Evolutionary conservation across 2,797 vertebrate genomes (phyloP).

Genomic region (Valencia hispanica): DNA sequence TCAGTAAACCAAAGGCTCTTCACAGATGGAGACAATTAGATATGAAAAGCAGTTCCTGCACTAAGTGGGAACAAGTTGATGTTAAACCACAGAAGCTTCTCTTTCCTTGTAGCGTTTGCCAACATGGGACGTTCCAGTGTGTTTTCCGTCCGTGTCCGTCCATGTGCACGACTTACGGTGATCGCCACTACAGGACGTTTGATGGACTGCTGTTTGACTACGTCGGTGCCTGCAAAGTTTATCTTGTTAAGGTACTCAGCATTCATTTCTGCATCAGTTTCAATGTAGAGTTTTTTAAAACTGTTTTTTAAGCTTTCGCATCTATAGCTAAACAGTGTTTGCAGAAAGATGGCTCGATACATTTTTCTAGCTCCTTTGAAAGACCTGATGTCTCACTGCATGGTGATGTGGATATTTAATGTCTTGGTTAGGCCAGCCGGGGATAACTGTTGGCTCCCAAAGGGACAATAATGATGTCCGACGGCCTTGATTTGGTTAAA

Average conservation of each 20-base stretch:
- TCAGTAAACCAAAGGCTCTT: slow-evolving; percentile 43
- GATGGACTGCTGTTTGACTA: slow-evolving; percentile 95
- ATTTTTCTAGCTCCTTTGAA: neutral
- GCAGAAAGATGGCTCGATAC: neutral
- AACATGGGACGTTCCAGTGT: slow-evolving; percentile 91
- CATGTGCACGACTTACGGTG: slow-evolving; percentile 92
- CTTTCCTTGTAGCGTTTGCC: slow-evolving; percentile 88
- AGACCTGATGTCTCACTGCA: neutral
- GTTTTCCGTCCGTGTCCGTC: slow-evolving; percentile 89
- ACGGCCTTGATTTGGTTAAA: too few species aligned
- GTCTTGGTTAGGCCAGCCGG: neutral
- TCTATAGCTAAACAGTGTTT: too few species aligned
- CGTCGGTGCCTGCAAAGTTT: slow-evolving; percentile 90
- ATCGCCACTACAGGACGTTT: slow-evolving; percentile 94
- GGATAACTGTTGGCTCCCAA: too few species aligned
- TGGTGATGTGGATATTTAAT: neutral
- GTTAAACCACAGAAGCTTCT: slow-evolving; percentile 49
- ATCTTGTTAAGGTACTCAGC: slow-evolving; percentile 88
- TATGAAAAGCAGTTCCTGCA: slow-evolving; percentile 32
- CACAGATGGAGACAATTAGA: slow-evolving; percentile 58
- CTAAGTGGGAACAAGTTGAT: slow-evolving; percentile 68
- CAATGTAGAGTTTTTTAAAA: too few species aligned
- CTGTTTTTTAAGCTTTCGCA: too few species aligned
- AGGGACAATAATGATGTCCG: too few species aligned
- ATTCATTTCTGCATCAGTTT: neutral